Percentiles rank a stretch among this genome's conserved stretches.
phyloP scores from a whole-genome alignment of 1,140 invertebrate genomes.

The Drosophila tropicalis region DNA sequence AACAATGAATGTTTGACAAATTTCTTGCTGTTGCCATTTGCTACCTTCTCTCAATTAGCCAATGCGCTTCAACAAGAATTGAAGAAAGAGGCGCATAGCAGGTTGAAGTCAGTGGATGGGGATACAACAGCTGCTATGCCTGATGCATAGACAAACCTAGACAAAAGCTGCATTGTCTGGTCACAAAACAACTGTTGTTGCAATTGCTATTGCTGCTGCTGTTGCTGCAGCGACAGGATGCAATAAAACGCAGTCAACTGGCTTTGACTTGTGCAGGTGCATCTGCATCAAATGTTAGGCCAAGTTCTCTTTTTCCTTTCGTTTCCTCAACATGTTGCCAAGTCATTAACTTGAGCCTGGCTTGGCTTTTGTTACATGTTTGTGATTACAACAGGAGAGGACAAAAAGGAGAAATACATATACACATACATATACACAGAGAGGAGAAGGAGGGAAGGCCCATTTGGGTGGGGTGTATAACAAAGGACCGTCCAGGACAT shows the following conservation, averaged over 20 bases:
- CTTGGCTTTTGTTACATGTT: constrained; percentile 78
- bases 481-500: constrained; percentile 71
- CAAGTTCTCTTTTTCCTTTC: constrained; percentile 29
- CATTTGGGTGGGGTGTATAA: constrained; percentile 29
- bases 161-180: constrained; percentile 68
- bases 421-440: not conserved
- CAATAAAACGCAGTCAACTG: constrained; percentile 72
- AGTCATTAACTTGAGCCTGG: constrained; percentile 80
- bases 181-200: constrained; percentile 36
- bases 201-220: not conserved
- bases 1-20: constrained; percentile 53
- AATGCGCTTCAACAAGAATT: constrained; percentile 21
- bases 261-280: constrained; percentile 37
- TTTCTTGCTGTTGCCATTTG: constrained; percentile 44
- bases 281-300: constrained; percentile 57
- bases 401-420: not conserved
- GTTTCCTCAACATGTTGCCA: constrained; percentile 72
- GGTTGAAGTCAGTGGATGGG: not conserved
- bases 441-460: constrained; percentile 1
- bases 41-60: constrained; percentile 51
- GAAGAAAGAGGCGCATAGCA: no score
- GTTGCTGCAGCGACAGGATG: constrained; percentile 53
- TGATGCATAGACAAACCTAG: constrained; percentile 47
- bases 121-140: constrained; percentile 51
- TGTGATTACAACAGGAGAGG: constrained; percentile 60